These are phyloP conservation scores for Anguilla rostrata DNA, from an alignment of 2,113 vertebrate species.

Conservation along the genomic window DNA sequence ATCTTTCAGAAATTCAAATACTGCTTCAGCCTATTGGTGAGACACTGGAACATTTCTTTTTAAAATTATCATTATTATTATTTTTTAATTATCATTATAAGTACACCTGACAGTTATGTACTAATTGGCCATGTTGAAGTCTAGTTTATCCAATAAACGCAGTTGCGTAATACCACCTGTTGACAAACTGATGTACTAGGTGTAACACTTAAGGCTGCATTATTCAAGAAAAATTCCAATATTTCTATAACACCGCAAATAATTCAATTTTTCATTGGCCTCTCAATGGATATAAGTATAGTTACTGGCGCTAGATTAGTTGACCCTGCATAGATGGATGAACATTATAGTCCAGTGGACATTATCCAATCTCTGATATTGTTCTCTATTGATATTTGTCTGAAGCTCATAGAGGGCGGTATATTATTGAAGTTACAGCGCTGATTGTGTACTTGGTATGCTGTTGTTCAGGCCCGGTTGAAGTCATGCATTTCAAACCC, in stretches of 20 bases:
- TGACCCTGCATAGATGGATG: not conserved
- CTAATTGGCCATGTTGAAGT: not conserved
- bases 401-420: too few relatives aligned
- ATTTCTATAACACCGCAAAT: too few relatives aligned
- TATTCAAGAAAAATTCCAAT: too few relatives aligned
- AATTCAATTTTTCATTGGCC: too few relatives aligned
- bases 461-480: constrained; percentile 70
- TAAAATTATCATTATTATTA: too few relatives aligned
- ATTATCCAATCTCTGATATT: too few relatives aligned
- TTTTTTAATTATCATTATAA: not conserved
- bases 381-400: too few relatives aligned
- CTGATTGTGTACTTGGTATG: not conserved
- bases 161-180: not conserved
- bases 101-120: not conserved
- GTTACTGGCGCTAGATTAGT: not conserved
- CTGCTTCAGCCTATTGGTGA: constrained; percentile 84
- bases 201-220: not conserved
- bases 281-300: not conserved
- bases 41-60: constrained; percentile 38
- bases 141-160: not conserved
- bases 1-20: constrained; percentile 88
- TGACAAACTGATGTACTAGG: not conserved
- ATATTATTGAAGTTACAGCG: not conserved
- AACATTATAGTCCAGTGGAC: not conserved
- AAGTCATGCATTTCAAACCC: constrained; percentile 77